Evolutionary conservation across 2,797 vertebrate species (phyloP), one percentile per base, ranked within the genome.

Genomic region (Allobates femoralis): DNA sequence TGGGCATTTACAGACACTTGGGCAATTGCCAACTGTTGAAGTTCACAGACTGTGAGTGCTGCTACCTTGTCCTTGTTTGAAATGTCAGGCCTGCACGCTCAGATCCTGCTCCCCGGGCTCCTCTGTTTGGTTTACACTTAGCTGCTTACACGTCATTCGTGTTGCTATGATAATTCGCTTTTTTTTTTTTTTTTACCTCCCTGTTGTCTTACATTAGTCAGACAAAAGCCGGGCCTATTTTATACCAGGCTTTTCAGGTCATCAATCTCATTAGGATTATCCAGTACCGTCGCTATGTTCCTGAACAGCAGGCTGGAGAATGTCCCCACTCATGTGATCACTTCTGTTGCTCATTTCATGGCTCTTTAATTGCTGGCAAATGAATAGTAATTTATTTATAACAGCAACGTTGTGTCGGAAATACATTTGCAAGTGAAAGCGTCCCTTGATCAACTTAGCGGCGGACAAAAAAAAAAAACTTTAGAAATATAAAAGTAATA

Each of bases 1-100:
- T 87, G 81, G 86, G 86, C 86, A 87, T 87, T 79, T 84, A 81
- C 82, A 85, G 86, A 81, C 86, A 88, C 23, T 85, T 88, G 86
- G 82, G 78, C 34, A 32, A 6, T 53, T 85, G 86, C 86, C 86
- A 88, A 21, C 60, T 75, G 64, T 50, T n/a, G 86, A 88, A 88
- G 86, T 88, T 88, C 86, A 88, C 79, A 79, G 77, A 84, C 83
- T 80, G 77, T 41, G 8, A 75, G 77, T 81, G 55, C 86, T 80
- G 86, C 81, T 84, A 85, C 82, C 86, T 88, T 85, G 86, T 76
- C 81, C 86, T 84, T 87, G 86, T 87, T 79, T 84, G 76, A 84
- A 87, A 87, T 87, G 74, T 87, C 86, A 88, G 86, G 86, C 86
- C 83, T 77, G 30, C 67, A 41, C 26, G 50, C 82, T 84, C 41